These are phyloP conservation scores for Arothron firmamentum DNA, from an alignment of 2,113 vertebrate genomes.

Conservation along the genomic window DNA sequence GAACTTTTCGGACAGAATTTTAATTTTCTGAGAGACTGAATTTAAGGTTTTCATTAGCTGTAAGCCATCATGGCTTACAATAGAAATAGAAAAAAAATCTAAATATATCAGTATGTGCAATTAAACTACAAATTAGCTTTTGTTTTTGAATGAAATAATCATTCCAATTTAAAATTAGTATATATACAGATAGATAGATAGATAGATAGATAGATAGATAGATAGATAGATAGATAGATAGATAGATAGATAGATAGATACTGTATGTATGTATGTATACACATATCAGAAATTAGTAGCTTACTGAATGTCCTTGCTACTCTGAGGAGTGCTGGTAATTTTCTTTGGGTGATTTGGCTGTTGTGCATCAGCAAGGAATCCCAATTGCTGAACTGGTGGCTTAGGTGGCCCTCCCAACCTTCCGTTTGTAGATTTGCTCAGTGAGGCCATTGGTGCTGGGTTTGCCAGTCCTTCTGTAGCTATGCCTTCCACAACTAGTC, in stretches of 20 bases:
- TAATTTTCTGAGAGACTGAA: too few relatives aligned
- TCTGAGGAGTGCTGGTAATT: constrained; percentile 62
- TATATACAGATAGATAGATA: too few relatives aligned
- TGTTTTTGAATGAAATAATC: too few relatives aligned
- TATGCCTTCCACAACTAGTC: constrained; percentile 50
- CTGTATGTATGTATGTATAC: too few relatives aligned
- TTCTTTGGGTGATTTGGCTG: constrained; percentile 49
- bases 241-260: too few relatives aligned
- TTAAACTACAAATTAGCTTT: too few relatives aligned
- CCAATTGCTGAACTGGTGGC: constrained; percentile 47
- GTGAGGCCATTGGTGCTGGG: constrained; percentile 57
- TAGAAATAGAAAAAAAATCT: background rate
- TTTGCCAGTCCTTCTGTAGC: constrained; percentile 72
- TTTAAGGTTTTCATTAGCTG: too few relatives aligned
- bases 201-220: too few relatives aligned
- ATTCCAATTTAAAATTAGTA: too few relatives aligned
- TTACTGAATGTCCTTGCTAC: constrained; percentile 71
- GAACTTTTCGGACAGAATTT: too few relatives aligned
- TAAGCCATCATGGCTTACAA: background rate
- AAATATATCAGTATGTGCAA: background rate
- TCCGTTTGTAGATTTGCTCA: constrained; percentile 68
- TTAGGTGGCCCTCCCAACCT: constrained; percentile 60
- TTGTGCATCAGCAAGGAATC: constrained; percentile 30
- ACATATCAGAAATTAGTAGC: constrained; percentile 6
- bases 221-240: too few relatives aligned